These are phyloP conservation scores for Myrmecophaga tridactyla DNA, from an alignment of 2,113 vertebrate species.

Conservation along the genomic window DNA sequence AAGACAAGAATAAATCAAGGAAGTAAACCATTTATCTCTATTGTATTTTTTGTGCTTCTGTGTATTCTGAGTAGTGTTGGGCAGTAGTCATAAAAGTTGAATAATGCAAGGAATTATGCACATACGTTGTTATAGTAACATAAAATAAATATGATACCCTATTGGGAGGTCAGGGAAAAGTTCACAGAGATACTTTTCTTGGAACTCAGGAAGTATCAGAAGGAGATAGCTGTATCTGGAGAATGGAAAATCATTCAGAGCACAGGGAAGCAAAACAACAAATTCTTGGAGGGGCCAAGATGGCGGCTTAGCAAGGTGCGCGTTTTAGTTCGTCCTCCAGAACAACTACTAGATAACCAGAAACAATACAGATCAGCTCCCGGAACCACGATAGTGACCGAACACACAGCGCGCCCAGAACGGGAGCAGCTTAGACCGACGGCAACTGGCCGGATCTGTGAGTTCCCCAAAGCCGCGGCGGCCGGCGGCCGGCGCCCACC, in stretches of 20 bases:
- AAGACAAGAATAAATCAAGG: slow-evolving; percentile 36
- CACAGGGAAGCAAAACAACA: neutral
- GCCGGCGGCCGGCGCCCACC: no score
- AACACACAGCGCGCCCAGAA: no score
- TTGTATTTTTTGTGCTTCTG: neutral
- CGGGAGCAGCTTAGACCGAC: no score
- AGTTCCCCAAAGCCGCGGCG: no score
- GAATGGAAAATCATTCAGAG: neutral
- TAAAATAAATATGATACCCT: slow-evolving; percentile 20
- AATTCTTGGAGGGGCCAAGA: no score
- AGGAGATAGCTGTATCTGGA: neutral
- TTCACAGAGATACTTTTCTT: neutral
- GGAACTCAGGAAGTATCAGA: neutral
- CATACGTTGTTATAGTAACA: slow-evolving; percentile 21
- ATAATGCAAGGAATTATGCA: neutral
- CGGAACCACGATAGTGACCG: no score
- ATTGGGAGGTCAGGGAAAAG: neutral
- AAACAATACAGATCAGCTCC: no score
- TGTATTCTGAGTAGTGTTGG: neutral
- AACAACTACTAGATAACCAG: no score
- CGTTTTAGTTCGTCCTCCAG: no score
- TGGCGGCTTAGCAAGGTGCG: no score
- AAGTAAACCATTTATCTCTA: neutral
- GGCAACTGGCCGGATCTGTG: no score
- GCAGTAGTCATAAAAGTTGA: neutral